A percentile compares a stretch with the other conserved stretches of the same genome.
Conservation (phyloP, 2,888 invertebrate species). For the Sicus ferrugineus region DNA sequence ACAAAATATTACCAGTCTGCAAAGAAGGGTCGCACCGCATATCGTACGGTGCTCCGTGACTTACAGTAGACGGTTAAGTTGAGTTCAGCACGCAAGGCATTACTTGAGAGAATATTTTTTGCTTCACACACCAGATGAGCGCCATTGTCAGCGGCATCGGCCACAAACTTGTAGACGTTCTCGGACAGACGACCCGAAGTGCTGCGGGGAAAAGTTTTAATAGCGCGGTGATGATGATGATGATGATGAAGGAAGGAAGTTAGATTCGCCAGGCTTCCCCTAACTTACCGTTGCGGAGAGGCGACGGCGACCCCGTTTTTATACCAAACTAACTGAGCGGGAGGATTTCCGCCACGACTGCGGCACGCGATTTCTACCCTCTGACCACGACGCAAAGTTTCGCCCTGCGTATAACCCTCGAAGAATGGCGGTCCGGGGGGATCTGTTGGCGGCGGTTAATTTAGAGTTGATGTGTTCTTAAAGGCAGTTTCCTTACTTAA, state of each 20-base stretch:
- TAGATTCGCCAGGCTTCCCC: not conserved
- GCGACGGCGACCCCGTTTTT: constrained; percentile 55
- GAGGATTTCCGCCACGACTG: constrained; percentile 61
- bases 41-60: no score
- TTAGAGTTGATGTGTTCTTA: not conserved
- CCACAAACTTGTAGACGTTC: constrained; percentile 58
- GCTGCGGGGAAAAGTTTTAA: constrained; percentile 43
- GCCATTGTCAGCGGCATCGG: constrained; percentile 53
- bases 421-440: constrained; percentile 61
- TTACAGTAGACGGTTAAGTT: constrained; percentile 59
- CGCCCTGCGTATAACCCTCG: constrained; percentile 59
- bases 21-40: not conserved
- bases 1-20: no score
- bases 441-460: constrained; percentile 44
- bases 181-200: constrained; percentile 61
- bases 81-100: constrained; percentile 54
- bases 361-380: constrained; percentile 59
- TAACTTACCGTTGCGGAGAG: constrained; percentile 54
- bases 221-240: no score
- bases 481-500: not conserved
- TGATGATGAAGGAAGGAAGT: no score
- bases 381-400: constrained; percentile 57
- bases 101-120: constrained; percentile 57
- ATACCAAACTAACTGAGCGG: constrained; percentile 60
- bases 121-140: constrained; percentile 59